phyloP scores from a whole-genome alignment of 2,113 vertebrate genomes.

The Centrocercus urophasianus region DNA sequence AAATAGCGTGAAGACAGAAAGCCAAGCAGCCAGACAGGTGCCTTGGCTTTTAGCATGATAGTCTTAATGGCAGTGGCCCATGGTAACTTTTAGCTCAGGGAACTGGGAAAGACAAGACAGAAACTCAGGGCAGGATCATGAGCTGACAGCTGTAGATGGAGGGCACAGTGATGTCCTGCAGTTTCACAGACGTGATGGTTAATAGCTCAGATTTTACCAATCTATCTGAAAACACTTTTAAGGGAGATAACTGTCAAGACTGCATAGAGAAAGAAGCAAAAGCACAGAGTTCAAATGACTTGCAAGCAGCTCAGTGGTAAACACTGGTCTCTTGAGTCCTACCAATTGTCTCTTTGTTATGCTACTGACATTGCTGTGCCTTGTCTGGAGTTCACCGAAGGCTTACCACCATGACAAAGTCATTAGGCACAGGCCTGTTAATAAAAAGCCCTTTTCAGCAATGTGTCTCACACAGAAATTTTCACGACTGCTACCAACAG shows the following conservation, averaged over 20 bases:
- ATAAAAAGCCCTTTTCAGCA: background rate
- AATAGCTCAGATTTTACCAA: background rate
- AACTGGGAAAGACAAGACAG: background rate
- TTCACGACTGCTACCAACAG: background rate
- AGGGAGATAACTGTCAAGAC: background rate
- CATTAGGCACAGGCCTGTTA: background rate
- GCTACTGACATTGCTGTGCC: background rate
- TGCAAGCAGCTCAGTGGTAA: background rate
- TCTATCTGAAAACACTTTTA: conserved; percentile 4
- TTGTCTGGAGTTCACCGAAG: conserved; percentile 1
- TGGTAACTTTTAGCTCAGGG: background rate
- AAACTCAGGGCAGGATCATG: background rate
- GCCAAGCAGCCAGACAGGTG: background rate
- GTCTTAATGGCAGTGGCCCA: background rate
- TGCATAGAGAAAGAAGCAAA: background rate
- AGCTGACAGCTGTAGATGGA: background rate
- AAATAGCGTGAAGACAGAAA: background rate
- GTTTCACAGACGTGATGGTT: background rate
- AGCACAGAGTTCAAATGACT: conserved; percentile 4
- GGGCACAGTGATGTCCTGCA: background rate
- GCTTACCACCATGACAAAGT: background rate
- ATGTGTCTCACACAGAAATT: background rate
- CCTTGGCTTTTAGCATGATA: background rate
- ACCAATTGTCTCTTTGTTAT: background rate
- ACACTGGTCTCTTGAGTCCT: background rate